Base-by-base conservation (phyloP, 1,140 invertebrate species). In the Drosophila auraria region DNA sequence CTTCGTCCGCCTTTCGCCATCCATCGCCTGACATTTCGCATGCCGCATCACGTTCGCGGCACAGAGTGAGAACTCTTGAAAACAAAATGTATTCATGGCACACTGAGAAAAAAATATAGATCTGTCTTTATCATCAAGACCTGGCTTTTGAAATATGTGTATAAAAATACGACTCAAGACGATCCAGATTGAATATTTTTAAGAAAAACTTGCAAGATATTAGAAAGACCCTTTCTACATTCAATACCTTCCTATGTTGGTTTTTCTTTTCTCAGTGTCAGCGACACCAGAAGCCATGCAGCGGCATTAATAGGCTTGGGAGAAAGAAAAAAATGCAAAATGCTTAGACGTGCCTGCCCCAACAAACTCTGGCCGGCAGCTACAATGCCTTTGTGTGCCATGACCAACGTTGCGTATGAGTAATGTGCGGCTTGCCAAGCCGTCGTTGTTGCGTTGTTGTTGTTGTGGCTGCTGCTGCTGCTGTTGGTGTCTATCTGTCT, bases 361-460 rank as follows among this genome's bases (percentile, higher is more conserved):
- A 69, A 45, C 40, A 40, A 40, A 61, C 57, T 36, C 30, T 72
- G 51, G 51, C 11, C 42, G 66, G 50, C 74, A 70, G 58, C 45
- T 17, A 36, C 77, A 64, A 64, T 42, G 71, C 20, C 51, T 75
- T 81, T 80, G 68, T 79, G 49, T 42, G 51, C 38, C 58, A 80
- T 49, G 63, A 66, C 73, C 63, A 71, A 78, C 74, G 68, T 65
- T 75, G 81, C 83, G 83, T 80, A 89, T 87, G 83, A 87, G 83
- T 89, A 87, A 87, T 89, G 84, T 84, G 81, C 74, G 80, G 81
- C 54, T 89, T 87, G 74, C 78, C 78, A 78, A 70, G 54, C 49
- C 51, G 23, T 40, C 54, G 49, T 78, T 51, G 73, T 68, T 30
- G 27, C 38, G 17, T 47, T 51, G 17, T 15, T 42, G 11, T 11